Evolutionary conservation across 2,113 vertebrate genomes (phyloP).

Genomic region (Rostratula benghalensis): DNA sequence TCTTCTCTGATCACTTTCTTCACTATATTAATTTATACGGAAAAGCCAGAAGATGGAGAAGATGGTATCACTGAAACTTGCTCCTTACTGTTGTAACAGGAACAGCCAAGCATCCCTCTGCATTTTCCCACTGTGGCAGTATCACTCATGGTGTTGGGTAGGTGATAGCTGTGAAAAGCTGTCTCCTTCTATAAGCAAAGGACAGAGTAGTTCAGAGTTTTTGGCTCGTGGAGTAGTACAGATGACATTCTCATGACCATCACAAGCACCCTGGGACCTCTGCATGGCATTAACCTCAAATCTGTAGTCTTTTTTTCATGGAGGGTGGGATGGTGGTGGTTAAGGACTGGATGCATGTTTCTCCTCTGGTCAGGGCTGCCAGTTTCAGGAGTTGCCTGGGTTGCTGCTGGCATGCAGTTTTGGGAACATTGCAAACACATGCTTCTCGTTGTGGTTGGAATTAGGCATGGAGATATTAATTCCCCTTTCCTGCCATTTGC

Average conservation of each 20-base stretch:
- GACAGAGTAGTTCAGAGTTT: not conserved
- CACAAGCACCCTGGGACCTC: rapidly evolving
- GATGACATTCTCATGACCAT: not conserved
- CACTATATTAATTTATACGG: not conserved
- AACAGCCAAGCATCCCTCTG: rapidly evolving
- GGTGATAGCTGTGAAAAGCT: not conserved
- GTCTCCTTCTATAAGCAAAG: not conserved
- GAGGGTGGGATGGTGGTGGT: no score
- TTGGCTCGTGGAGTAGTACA: not conserved
- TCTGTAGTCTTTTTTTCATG: not conserved
- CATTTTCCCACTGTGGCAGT: not conserved
- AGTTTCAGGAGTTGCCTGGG: not conserved
- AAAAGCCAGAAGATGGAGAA: not conserved
- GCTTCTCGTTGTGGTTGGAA: not conserved
- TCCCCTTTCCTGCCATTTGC: not conserved
- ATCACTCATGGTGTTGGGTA: rapidly evolving
- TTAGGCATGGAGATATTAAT: not conserved
- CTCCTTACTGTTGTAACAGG: not conserved
- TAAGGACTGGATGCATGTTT: not conserved
- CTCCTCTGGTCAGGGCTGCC: not conserved
- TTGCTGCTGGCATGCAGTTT: not conserved
- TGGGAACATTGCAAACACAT: not conserved
- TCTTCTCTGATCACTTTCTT: not conserved
- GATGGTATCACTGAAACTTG: not conserved
- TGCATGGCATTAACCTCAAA: not conserved